Percentiles rank a stretch among this genome's conserved stretches.
phyloP scores from a whole-genome alignment of 2,888 invertebrate genomes.

The Tupiocoris notatus region DNA sequence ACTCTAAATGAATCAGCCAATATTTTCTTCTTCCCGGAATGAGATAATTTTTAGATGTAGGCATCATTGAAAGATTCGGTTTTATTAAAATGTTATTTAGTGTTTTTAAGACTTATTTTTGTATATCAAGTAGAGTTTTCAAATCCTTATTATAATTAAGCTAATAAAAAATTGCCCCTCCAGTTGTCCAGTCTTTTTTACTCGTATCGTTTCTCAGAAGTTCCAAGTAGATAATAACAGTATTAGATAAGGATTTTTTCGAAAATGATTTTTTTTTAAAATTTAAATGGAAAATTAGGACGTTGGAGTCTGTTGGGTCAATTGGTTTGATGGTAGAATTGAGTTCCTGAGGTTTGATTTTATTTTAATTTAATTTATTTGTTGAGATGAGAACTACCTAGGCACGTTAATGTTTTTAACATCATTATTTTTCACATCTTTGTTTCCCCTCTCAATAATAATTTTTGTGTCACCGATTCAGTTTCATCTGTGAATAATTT shows the following conservation, averaged over 20 bases:
- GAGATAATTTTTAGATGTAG: not conserved
- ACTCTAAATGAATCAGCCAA: not conserved
- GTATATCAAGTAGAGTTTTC: not conserved
- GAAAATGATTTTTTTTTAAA: too few relatives aligned
- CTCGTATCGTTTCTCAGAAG: not conserved
- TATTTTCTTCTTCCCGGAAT: not conserved
- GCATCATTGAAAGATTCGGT: not conserved
- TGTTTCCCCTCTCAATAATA: too few relatives aligned
- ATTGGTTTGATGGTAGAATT: not conserved
- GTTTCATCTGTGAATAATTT: too few relatives aligned
- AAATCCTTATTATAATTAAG: not conserved
- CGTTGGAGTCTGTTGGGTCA: not conserved
- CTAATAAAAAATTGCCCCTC: not conserved
- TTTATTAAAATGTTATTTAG: not conserved
- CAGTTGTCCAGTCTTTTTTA: not conserved
- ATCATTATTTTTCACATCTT: too few relatives aligned
- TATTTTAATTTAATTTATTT: too few relatives aligned
- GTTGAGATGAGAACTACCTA: too few relatives aligned
- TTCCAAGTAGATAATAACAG: not conserved
- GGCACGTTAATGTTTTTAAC: too few relatives aligned
- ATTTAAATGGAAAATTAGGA: not conserved
- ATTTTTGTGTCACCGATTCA: too few relatives aligned
- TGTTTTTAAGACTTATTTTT: not conserved
- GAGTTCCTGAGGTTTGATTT: not conserved
- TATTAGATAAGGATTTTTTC: not conserved